These are phyloP conservation scores for Lampris megalopsis DNA, from an alignment of 2,113 vertebrate species.

Conservation along the genomic window DNA sequence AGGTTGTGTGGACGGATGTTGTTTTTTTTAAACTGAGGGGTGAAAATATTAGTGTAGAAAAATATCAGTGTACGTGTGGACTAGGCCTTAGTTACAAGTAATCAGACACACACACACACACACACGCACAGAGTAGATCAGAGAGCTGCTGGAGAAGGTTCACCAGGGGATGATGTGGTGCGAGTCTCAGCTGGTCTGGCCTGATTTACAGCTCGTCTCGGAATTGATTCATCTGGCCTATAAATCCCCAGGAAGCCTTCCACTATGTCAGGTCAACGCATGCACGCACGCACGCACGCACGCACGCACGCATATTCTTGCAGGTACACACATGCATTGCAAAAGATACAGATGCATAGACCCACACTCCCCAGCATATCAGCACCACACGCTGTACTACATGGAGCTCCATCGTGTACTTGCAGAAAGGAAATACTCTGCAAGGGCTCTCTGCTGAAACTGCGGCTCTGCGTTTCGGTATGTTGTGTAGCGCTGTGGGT, in stretches of 20 bases:
- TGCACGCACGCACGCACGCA: background rate
- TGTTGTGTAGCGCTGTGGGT: too few species aligned
- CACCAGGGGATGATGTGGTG: conserved; percentile 28
- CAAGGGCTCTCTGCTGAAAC: too few species aligned
- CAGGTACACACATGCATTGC: conserved; percentile 11
- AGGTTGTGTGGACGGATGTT: too few species aligned
- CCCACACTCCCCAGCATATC: too few species aligned
- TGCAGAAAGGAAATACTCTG: too few species aligned
- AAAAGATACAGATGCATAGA: background rate
- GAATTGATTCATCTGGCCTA: conserved; percentile 67
- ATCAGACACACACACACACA: conserved; percentile 22
- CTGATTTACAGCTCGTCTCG: conserved; percentile 68
- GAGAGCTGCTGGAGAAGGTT: conserved; percentile 19
- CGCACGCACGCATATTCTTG: background rate
- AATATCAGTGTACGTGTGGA: too few species aligned
- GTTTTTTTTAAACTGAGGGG: too few species aligned
- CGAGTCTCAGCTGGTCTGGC: conserved; percentile 64
- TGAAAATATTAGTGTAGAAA: too few species aligned
- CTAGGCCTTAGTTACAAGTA: too few species aligned
- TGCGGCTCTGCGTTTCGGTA: too few species aligned
- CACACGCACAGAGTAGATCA: conserved; percentile 17
- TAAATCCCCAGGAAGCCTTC: conserved; percentile 46
- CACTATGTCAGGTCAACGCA: conserved; percentile 33
- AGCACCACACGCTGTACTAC: too few species aligned
- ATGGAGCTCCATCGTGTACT: too few species aligned